These are phyloP conservation scores for Trissolcus brochymenae DNA, from an alignment of 2,888 invertebrate species.

Conservation along the genomic window DNA sequence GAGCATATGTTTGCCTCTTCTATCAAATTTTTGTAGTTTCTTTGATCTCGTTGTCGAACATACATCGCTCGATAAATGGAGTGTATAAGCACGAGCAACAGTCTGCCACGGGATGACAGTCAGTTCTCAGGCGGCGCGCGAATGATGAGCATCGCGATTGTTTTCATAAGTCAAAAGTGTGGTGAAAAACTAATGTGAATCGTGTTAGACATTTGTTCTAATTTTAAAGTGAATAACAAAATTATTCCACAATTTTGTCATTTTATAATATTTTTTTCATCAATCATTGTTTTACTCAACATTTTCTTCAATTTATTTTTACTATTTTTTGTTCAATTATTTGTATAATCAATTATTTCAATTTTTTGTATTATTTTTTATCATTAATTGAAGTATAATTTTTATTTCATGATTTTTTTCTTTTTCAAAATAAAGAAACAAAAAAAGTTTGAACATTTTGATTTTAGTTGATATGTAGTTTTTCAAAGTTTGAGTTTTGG, in stretches of 20 bases:
- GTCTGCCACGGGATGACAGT: constrained; percentile 64
- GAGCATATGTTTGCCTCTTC: background rate
- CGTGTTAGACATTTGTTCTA: background rate
- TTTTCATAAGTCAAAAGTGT: constrained; percentile 9
- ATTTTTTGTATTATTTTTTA: too few species aligned
- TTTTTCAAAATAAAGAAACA: background rate
- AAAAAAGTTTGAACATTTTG: background rate
- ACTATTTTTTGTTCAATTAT: background rate
- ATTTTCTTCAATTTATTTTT: background rate
- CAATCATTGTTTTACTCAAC: background rate
- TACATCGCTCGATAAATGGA: constrained; percentile 59
- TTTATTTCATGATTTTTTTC: too few species aligned
- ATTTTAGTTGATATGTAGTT: background rate
- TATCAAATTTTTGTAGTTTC: constrained; percentile 20
- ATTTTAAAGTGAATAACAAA: constrained; percentile 1
- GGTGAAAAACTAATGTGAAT: background rate
- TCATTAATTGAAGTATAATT: too few species aligned
- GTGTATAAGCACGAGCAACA: constrained; percentile 67
- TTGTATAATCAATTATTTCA: too few species aligned
- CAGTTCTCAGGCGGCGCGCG: constrained; percentile 72
- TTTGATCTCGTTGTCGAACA: constrained; percentile 35
- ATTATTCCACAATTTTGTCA: background rate
- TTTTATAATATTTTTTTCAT: background rate
- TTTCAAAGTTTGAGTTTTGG: too few species aligned
- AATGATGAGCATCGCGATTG: constrained; percentile 65